Base-by-base conservation (phyloP, 2,797 vertebrate species). In the Acrossocheilus wenchowensis region DNA sequence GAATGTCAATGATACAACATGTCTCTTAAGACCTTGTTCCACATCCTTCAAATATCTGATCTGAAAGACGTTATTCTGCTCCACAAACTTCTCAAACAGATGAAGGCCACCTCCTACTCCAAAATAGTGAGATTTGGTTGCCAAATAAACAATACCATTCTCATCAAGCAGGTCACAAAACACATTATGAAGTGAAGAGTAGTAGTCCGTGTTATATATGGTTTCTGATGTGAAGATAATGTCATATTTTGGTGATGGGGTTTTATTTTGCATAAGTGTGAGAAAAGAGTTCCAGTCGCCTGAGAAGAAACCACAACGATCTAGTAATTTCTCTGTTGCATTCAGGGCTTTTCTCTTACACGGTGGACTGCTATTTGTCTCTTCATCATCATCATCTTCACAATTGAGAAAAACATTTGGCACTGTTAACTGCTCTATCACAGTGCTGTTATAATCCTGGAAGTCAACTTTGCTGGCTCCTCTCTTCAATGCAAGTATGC, bases 161-260 rank as follows among this genome's bases (percentile, higher is more conserved):
- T 92, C 91, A 39, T 92, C 91, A 82, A 99, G 92, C 82, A 99
- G 94, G 60, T 89, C 92, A 80, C 93, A 91, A 80, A 99, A 93
- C 0, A 95, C 94, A 12, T 96, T 89, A 1, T 99, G 97, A 82
- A 99, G 94, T 52, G 94, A 89, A 3, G 92, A 81, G 71, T 98
- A 99, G 91, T 96, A 97, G 8, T 94, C 93, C 0, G 96, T 95
- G 90, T 99, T 99, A 89, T 99, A 99, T 91, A 98, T 96, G 0
- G 98, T 98, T 94, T 98, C 98, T 62, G 97, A 97, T 2, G 97
- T 99, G 68, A 99, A 95, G 92, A 99, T 98, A n/a, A 98, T 82
- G 83, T 99, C 96, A 0, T 98, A 99, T 89, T 96, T 97, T 48
- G 92, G 89, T 17, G 73, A 78, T 43, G 95, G 90, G 15, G 90